Percentiles rank a stretch among this genome's conserved stretches.
phyloP scores from a whole-genome alignment of 2,888 invertebrate genomes.

The Andrena haemorrhoa region DNA sequence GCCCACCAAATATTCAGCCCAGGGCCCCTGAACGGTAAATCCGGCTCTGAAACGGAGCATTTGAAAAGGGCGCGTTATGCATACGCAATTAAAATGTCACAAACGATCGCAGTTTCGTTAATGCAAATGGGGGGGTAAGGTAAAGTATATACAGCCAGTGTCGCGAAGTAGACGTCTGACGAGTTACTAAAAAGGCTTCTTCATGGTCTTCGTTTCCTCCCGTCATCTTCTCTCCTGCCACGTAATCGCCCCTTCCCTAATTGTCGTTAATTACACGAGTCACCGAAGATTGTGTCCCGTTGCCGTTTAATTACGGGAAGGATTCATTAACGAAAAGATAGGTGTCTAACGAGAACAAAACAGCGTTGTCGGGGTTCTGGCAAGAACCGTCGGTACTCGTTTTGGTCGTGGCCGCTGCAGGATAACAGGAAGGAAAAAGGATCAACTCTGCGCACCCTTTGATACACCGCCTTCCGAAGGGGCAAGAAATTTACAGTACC shows the following conservation, averaged over 20 bases:
- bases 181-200: conserved; percentile 34
- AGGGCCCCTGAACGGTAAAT: no score
- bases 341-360: conserved; percentile 67
- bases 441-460: conserved; percentile 16
- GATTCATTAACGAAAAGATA: conserved; percentile 73
- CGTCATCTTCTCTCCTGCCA: conserved; percentile 61
- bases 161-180: conserved; percentile 21
- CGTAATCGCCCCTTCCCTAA: conserved; percentile 71
- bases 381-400: conserved; percentile 31
- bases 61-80: background rate
- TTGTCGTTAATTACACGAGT: conserved; percentile 73
- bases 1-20: no score
- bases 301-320: conserved; percentile 73
- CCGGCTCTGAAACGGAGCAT: no score
- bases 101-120: background rate
- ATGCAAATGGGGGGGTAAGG: background rate
- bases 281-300: conserved; percentile 65
- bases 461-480: background rate
- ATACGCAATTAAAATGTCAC: conserved; percentile 4
- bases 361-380: conserved; percentile 48
- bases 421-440: conserved; percentile 9
- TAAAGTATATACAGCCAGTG: conserved; percentile 17
- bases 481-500: conserved; percentile 34
- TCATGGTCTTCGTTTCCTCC: conserved; percentile 54
- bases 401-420: conserved; percentile 21